phyloP scores from a whole-genome alignment of 2,113 vertebrate species.

The Tapirus terrestris region DNA sequence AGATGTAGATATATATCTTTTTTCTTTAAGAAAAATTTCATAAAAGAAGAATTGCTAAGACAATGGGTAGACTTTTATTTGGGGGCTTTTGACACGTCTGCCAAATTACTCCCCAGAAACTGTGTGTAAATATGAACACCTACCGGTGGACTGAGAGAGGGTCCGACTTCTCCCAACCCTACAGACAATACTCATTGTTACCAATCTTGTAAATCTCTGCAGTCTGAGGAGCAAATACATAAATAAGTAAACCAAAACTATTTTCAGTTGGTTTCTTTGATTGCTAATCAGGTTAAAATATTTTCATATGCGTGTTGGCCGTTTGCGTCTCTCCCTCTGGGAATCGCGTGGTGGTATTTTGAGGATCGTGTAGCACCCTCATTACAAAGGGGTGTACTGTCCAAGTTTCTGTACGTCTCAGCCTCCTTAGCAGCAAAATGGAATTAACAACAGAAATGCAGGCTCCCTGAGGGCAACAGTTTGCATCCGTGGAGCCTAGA shows the following conservation, averaged over 20 bases:
- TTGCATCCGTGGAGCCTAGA: no score
- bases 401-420: background rate
- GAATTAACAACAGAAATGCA: background rate
- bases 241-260: background rate
- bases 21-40: background rate
- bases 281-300: background rate
- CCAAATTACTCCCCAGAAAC: background rate
- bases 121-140: background rate
- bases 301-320: background rate
- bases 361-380: background rate
- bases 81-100: background rate
- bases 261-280: background rate
- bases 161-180: background rate
- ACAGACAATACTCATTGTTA: background rate
- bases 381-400: background rate
- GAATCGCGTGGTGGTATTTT: accelerated
- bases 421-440: background rate
- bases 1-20: background rate
- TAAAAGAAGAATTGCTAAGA: background rate
- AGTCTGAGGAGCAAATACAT: background rate
- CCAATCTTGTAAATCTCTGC: background rate
- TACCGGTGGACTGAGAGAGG: background rate
- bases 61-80: background rate
- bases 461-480: background rate
- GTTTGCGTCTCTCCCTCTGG: background rate